Evolutionary conservation across 2,113 vertebrate species (phyloP).

Genomic region (Pampusana beccarii): DNA sequence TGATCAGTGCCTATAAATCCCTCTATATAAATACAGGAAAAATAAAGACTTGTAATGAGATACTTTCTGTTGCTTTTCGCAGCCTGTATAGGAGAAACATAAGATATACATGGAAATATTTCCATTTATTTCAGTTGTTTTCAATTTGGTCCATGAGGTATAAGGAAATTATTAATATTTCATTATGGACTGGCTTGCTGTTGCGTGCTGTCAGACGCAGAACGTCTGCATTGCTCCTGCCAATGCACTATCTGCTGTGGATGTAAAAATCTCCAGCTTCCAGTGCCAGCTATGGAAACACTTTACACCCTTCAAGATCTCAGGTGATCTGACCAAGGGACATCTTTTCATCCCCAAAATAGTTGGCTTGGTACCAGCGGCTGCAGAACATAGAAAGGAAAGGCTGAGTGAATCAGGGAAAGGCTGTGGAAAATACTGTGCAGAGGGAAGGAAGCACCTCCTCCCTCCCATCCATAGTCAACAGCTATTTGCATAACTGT

Average conservation of each 20-base stretch:
- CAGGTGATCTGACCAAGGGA: neutral
- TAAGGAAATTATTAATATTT: neutral
- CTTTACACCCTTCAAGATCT: neutral
- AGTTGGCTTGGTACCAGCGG: no score
- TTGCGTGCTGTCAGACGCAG: neutral
- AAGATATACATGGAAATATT: neutral
- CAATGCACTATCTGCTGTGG: neutral
- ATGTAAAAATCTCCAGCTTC: neutral
- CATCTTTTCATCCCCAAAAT: neutral
- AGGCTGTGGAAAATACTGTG: neutral
- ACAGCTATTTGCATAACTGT: neutral
- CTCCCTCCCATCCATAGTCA: neutral
- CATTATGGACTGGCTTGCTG: neutral
- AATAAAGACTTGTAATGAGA: neutral
- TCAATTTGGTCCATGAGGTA: neutral
- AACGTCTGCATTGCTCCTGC: neutral
- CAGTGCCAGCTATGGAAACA: neutral
- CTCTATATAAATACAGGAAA: neutral
- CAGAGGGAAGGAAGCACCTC: neutral
- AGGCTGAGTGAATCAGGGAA: neutral
- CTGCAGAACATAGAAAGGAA: neutral
- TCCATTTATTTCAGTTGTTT: neutral
- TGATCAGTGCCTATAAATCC: neutral
- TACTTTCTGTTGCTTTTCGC: neutral
- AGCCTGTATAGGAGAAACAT: neutral